phyloP scores from a whole-genome alignment of 2,113 vertebrate species.

The Vombatus ursinus region DNA sequence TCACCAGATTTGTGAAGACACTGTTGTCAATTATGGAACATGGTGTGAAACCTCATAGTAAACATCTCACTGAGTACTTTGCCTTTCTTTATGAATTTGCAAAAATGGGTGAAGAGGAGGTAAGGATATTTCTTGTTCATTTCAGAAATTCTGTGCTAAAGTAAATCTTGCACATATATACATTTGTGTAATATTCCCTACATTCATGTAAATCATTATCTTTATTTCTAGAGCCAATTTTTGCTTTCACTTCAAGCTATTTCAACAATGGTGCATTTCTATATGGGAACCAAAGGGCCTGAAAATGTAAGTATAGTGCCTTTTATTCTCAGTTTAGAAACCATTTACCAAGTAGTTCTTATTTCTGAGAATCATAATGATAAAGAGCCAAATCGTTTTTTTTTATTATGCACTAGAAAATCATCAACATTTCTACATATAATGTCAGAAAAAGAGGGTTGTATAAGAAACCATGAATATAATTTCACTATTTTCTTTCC shows the following conservation, averaged over 20 bases:
- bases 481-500: not conserved
- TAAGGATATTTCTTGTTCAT: conserved; percentile 68
- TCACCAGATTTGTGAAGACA: conserved; percentile 98
- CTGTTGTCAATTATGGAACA: conserved; percentile 99
- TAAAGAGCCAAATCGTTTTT: not conserved
- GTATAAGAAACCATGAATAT: not conserved
- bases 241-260: conserved; percentile 98
- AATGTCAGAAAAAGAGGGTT: not conserved
- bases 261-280: conserved; percentile 99
- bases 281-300: conserved; percentile 99
- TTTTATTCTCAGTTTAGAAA: not conserved
- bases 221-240: conserved; percentile 93
- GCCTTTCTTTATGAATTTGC: conserved; percentile 99
- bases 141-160: not conserved
- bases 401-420: not conserved
- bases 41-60: conserved; percentile 98
- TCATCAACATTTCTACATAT: not conserved
- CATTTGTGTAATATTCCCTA: conserved; percentile 35
- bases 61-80: conserved; percentile 98
- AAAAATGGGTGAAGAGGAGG: conserved; percentile 99
- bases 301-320: conserved; percentile 91
- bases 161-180: not conserved
- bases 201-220: conserved; percentile 54
- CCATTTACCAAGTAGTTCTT: not conserved
- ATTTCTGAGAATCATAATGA: not conserved